A percentile compares a stretch with the other conserved stretches of the same genome.
These are phyloP conservation scores for Paguma larvata DNA, from an alignment of 2,797 vertebrate genomes.

Conservation along the genomic window DNA sequence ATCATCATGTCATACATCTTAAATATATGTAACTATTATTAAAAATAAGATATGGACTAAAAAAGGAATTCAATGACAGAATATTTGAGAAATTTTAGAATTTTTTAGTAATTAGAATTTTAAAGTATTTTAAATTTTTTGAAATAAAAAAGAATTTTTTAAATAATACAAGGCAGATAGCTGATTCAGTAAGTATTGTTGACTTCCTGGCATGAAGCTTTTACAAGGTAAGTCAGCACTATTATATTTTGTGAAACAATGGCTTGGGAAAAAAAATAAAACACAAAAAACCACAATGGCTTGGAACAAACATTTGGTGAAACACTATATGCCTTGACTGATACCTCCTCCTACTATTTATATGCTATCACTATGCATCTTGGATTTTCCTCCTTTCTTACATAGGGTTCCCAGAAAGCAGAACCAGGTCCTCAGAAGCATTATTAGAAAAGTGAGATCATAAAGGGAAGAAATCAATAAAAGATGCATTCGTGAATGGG, in stretches of 20 bases:
- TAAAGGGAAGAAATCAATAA: neutral
- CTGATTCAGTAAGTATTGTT: neutral
- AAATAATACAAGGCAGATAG: neutral
- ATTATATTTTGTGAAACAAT: neutral
- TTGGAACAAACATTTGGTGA: neutral
- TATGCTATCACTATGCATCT: neutral
- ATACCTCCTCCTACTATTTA: neutral
- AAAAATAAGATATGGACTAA: neutral
- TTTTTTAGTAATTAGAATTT: neutral
- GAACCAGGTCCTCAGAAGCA: no score
- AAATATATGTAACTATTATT: neutral
- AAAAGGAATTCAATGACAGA: neutral
- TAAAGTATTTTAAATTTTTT: neutral
- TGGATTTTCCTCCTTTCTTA: neutral
- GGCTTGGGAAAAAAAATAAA: neutral
- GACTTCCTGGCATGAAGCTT: neutral
- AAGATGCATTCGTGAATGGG: neutral
- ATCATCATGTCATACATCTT: neutral
- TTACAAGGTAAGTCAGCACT: neutral
- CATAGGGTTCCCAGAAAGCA: neutral
- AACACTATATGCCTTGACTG: neutral
- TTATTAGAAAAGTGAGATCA: neutral
- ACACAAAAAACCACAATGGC: neutral
- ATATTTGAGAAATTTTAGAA: neutral
- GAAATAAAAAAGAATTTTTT: neutral